phyloP scores from a whole-genome alignment of 1,140 invertebrate species.

The Galleria mellonella region DNA sequence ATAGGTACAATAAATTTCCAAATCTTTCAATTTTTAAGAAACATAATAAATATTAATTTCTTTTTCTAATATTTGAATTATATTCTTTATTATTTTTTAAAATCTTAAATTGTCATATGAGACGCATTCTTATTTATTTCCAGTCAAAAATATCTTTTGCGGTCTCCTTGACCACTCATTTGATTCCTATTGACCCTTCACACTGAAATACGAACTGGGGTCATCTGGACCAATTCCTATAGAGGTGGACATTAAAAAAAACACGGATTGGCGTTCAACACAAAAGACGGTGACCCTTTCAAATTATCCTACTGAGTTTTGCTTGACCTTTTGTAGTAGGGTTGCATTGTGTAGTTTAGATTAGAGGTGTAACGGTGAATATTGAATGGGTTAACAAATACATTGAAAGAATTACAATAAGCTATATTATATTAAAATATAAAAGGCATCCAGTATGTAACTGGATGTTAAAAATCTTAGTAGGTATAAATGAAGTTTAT shows the following conservation, averaged over 20 bases:
- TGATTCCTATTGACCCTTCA: constrained; percentile 35
- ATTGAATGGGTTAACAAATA: constrained; percentile 8
- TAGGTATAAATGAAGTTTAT: too few species aligned
- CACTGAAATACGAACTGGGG: constrained; percentile 42
- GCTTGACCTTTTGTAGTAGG: constrained; percentile 27
- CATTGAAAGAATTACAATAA: constrained; percentile 14
- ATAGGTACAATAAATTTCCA: too few species aligned
- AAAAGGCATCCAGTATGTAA: too few species aligned
- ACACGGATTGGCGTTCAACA: constrained; percentile 42
- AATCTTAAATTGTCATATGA: too few species aligned
- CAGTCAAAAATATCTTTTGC: neutral
- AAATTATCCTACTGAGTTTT: constrained; percentile 17
- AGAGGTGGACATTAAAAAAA: constrained; percentile 35
- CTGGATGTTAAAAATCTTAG: too few species aligned
- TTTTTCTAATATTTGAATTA: too few species aligned
- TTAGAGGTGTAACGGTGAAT: constrained; percentile 44
- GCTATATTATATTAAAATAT: constrained; percentile 5
- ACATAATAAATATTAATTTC: too few species aligned
- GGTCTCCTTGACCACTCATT: constrained; percentile 31
- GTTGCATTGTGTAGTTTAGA: constrained; percentile 11
- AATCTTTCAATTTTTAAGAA: too few species aligned
- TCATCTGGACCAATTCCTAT: constrained; percentile 51
- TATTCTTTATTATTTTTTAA: too few species aligned
- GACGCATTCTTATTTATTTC: neutral
- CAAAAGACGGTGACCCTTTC: constrained; percentile 39